These are phyloP conservation scores for Diarsia dahlii DNA, from an alignment of 2,888 invertebrate genomes.

Conservation along the genomic window DNA sequence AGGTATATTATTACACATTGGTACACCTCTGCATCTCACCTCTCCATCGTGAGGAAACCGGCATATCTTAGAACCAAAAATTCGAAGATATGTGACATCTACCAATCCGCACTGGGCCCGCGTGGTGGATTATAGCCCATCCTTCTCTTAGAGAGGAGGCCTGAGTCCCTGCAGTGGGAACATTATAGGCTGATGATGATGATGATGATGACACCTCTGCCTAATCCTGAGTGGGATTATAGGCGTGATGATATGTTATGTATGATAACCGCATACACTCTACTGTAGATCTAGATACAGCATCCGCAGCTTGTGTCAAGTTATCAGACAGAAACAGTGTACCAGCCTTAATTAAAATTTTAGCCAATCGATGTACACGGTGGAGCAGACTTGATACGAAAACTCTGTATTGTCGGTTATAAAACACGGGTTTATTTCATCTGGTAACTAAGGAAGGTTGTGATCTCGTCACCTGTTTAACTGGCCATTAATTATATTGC, in stretches of 20 bases:
- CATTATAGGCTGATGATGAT: too few relatives aligned
- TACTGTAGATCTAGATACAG: background rate
- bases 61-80: too few relatives aligned
- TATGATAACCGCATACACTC: slow-evolving; percentile 4
- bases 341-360: slow-evolving; percentile 39
- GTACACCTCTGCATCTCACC: too few relatives aligned
- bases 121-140: too few relatives aligned
- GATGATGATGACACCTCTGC: too few relatives aligned
- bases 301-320: slow-evolving; percentile 12
- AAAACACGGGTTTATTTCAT: background rate
- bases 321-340: slow-evolving; percentile 8
- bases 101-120: too few relatives aligned
- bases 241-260: background rate
- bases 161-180: too few relatives aligned
- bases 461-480: background rate
- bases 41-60: too few relatives aligned
- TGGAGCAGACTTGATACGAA: background rate
- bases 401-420: background rate
- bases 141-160: too few relatives aligned
- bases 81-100: too few relatives aligned
- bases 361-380: slow-evolving; percentile 13
- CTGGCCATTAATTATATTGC: background rate
- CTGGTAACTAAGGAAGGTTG: background rate
- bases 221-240: background rate
- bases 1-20: too few relatives aligned